Evolutionary conservation across 1,140 invertebrate species (phyloP).

Genomic region (Calosoma granatense): DNA sequence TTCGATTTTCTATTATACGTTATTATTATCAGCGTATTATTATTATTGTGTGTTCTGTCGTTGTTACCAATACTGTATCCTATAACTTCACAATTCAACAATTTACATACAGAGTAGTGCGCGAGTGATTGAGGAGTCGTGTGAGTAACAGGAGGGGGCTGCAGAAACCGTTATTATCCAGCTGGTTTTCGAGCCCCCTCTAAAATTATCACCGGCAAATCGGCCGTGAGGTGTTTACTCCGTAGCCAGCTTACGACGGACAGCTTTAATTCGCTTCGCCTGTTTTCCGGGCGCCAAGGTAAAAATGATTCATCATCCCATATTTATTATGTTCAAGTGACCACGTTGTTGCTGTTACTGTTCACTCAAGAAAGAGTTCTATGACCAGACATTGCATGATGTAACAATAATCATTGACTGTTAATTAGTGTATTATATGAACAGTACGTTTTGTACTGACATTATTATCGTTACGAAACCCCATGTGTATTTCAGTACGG

Average conservation of each 20-base stretch:
- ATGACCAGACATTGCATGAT: no score
- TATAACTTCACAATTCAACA: not conserved
- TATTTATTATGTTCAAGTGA: not conserved
- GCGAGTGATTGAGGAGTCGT: not conserved
- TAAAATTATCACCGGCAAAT: not conserved
- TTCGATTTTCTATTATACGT: no score
- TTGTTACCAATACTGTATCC: not conserved
- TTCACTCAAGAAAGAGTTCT: no score
- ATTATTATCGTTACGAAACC: no score
- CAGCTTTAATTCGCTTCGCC: not conserved
- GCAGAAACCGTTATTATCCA: not conserved
- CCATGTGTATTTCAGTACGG: not conserved
- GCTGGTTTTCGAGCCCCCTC: conserved; percentile 1
- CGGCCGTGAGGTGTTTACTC: not conserved
- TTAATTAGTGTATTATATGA: no score
- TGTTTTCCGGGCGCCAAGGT: not conserved
- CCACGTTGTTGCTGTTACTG: no score
- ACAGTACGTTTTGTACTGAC: no score
- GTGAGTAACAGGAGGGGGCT: not conserved
- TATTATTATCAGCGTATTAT: no score
- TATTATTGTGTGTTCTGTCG: no score
- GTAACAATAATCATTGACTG: no score
- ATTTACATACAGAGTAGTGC: not conserved
- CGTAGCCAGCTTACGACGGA: not conserved
- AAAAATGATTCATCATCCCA: not conserved